Evolutionary conservation across 2,797 vertebrate genomes (phyloP), one percentile per base, ranked within the genome.

Genomic region (Chloroceryle inda): DNA sequence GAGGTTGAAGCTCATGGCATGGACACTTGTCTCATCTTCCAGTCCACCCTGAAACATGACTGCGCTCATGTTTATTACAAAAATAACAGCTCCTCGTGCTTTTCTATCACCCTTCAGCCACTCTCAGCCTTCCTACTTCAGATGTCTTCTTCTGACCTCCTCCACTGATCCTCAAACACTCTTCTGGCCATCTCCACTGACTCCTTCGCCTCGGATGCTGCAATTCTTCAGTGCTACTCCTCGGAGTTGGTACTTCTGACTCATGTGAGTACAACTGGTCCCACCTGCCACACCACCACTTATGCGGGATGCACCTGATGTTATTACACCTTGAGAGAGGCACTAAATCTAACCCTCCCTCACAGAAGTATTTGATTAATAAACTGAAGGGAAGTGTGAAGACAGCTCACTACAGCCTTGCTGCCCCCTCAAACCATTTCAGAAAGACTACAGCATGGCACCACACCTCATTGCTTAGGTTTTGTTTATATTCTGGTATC

Each of bases 211-310:
- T 73, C 38, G 58, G 69, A 33, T 66, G 80, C 81, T 86, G 74
- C 74, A 73, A 15, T 24, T 69, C 63, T 69, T 85, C 82, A 35
- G n/a, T 7, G 66, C 63, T 78, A 0, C 55, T 94, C 61, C 84
- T 37, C 16, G 20, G 56, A 86, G 66, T 3, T 74, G 49, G 29
- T 59, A n/a, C 53, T 47, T 47, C 23, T 89, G 85, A 92, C 85
- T 94, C 91, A 92, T 1, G n/a, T 13, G 62, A 77, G 88, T 29
- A 45, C 88, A 74, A 91, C 94, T 88, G 87, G 79, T 91, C 89
- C 75, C 94, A 83, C 92, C 58, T 1, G 50, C 89, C 87, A 17
- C 56, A 38, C 89, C 44, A 33, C 77, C 66, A 20, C 79, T 42
- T 8, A 12, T 0, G 23, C 49, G 5, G 15, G 58, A 49, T 7